A percentile compares a stretch with the other conserved stretches of the same genome.
These are phyloP conservation scores for Callyntrura guangdongensis DNA, from an alignment of 2,888 invertebrate genomes.

Conservation along the genomic window DNA sequence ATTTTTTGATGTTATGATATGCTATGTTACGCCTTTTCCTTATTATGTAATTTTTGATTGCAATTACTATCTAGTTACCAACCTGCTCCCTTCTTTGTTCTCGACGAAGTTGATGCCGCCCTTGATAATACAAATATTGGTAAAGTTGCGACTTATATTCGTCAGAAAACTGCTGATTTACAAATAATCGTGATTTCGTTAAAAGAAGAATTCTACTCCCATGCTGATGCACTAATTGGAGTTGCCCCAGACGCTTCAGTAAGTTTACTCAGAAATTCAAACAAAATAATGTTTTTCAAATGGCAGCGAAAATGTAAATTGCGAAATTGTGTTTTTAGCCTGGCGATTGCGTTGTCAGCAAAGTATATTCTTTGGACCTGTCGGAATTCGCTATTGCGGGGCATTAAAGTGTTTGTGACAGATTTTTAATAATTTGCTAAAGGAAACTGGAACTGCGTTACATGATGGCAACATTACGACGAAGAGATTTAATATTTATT, in stretches of 20 bases:
- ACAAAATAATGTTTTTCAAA: not conserved
- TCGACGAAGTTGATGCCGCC: slow-evolving; percentile 99
- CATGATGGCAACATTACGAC: no score
- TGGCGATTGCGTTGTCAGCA: slow-evolving; percentile 96
- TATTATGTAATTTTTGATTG: slow-evolving; percentile 88
- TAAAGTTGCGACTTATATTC: slow-evolving; percentile 99
- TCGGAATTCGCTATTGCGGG: slow-evolving; percentile 87
- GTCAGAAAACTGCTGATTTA: slow-evolving; percentile 93
- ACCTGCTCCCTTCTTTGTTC: slow-evolving; percentile 99
- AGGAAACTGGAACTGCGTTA: no score
- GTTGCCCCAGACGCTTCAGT: slow-evolving; percentile 95
- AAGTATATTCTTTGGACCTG: slow-evolving; percentile 95
- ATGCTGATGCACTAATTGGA: slow-evolving; percentile 98
- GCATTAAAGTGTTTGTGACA: slow-evolving; percentile 9
- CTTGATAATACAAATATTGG: slow-evolving; percentile 99
- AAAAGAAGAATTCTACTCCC: slow-evolving; percentile 99
- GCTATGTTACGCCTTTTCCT: no score
- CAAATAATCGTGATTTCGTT: slow-evolving; percentile 99
- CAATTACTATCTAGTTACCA: slow-evolving; percentile 91
- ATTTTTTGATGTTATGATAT: not conserved
- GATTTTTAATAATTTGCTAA: no score
- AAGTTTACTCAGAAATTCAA: slow-evolving; percentile 85
- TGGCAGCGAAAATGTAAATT: not conserved
- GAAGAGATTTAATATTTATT: not conserved
- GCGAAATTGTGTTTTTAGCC: slow-evolving; percentile 88